Conservation (phyloP, 35 echinoderm and acorn worm genomes). For the Patiria miniata region DNA sequence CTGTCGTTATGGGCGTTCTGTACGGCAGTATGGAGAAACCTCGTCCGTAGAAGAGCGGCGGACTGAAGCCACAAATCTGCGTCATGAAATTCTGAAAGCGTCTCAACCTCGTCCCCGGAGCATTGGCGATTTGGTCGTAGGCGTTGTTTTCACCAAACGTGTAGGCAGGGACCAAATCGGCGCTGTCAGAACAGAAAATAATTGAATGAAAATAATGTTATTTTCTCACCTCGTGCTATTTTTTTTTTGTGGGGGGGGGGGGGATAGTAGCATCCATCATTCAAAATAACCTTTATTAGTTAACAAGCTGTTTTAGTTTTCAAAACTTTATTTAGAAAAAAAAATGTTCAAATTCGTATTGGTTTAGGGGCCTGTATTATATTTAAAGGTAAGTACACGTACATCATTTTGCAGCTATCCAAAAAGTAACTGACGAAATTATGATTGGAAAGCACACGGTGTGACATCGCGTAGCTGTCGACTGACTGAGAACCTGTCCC, state of each 20-base stretch:
- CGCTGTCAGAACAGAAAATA: conserved; percentile 47
- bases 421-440: too few relatives aligned
- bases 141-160: conserved; percentile 89
- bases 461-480: too few relatives aligned
- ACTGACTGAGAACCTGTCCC: too few relatives aligned
- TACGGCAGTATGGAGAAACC: conserved; percentile 73
- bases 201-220: background rate
- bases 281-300: background rate
- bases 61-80: conserved; percentile 64
- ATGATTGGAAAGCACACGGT: too few relatives aligned
- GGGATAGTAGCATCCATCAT: background rate
- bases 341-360: too few relatives aligned
- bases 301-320: too few relatives aligned
- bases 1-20: conserved; percentile 77
- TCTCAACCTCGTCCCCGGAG: conserved; percentile 45
- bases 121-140: conserved; percentile 81
- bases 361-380: too few relatives aligned
- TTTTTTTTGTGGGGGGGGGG: too few relatives aligned
- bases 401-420: too few relatives aligned
- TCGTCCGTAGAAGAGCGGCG: conserved; percentile 80
- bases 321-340: too few relatives aligned
- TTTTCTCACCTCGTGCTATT: background rate
- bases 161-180: conserved; percentile 80
- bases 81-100: conserved; percentile 59
- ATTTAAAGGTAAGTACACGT: too few relatives aligned